phyloP scores from a whole-genome alignment of 2,888 invertebrate species.

The Listrodromus nycthemerus region DNA sequence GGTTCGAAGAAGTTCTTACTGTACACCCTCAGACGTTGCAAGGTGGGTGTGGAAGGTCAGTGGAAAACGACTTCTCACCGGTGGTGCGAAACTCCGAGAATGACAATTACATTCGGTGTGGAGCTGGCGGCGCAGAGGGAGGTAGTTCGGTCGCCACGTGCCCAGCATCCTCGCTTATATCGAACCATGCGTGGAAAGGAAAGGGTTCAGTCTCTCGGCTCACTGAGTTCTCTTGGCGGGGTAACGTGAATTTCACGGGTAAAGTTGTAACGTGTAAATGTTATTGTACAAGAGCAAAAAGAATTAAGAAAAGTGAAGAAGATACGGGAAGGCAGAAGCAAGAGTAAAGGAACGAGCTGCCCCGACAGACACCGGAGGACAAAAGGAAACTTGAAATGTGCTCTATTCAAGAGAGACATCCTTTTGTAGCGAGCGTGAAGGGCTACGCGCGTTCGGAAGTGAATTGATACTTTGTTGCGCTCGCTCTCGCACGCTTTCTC shows the following conservation, averaged over 20 bases:
- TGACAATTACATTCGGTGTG: conserved; percentile 66
- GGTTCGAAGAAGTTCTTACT: background rate
- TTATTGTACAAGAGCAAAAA: conserved; percentile 7
- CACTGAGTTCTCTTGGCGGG: conserved; percentile 21
- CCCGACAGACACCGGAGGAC: conserved; percentile 23
- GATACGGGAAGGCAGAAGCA: background rate
- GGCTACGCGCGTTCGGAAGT: background rate
- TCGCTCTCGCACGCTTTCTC: background rate
- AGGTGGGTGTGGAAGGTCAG: conserved; percentile 30
- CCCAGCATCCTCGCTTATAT: conserved; percentile 54
- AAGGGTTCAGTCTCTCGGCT: conserved; percentile 29
- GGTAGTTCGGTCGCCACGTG: conserved; percentile 66
- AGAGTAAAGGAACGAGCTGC: conserved; percentile 1
- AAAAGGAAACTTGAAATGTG: conserved; percentile 28
- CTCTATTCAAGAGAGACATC: background rate
- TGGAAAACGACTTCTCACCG: conserved; percentile 53
- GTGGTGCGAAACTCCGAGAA: conserved; percentile 58
- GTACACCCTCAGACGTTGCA: background rate
- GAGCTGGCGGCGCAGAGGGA: background rate
- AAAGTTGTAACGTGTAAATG: conserved; percentile 5
- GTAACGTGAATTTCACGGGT: conserved; percentile 34
- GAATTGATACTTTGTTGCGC: conserved; percentile 21
- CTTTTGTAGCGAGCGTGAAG: conserved; percentile 6
- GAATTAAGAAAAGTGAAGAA: conserved; percentile 8
- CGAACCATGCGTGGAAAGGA: background rate